Conservation (phyloP, 2,113 vertebrate genomes). For the Sus scrofa region T2T-Sscrofa CM000819.6:114663001-114663500, state of each 20-base stretch:
- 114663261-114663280: neutral
- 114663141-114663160: neutral
- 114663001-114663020: neutral
- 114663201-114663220: neutral
- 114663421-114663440: neutral
- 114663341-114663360: neutral
- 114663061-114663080: neutral
- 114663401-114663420: neutral
- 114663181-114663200: neutral
- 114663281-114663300: neutral
- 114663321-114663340: neutral
- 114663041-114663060: neutral
- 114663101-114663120: neutral
- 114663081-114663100: neutral
- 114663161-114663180: neutral
- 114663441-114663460: neutral
- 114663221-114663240: neutral
- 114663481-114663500: neutral
- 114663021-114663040: neutral
- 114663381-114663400: neutral
- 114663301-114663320: neutral
- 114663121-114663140: slow-evolving; percentile 26
- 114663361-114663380: neutral
- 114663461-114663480: neutral
- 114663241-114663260: neutral